Base-by-base conservation (phyloP, 2,797 vertebrate species). In the Scarus forsteni region DNA sequence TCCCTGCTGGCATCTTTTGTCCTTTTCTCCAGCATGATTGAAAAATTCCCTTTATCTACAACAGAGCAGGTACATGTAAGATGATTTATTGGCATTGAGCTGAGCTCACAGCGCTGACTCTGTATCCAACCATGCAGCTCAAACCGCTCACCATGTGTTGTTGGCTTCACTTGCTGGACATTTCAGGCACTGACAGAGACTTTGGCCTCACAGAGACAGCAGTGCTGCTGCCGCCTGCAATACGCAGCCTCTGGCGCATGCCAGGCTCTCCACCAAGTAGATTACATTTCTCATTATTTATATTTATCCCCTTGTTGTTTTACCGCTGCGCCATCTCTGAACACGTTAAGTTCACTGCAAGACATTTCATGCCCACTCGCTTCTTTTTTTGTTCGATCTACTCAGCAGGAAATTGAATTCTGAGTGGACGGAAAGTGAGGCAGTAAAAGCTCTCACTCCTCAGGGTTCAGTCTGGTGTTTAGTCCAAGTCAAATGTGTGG, bases 231-330 rank as follows among this genome's bases (percentile, higher is more conserved):
- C 78, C 14, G 52, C 60, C 70, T 75, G 73, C 74, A 78, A 60
- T 77, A 81, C 83, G 79, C 34, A 78, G 65, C 73, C 61, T 19
- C 46, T 39, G 13, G 9, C 1, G 60, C 66, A 76, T 80, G 84
- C 78, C 84, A 82, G 77, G 38, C 59, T 61, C 68, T 79, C 77
- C 57, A 39, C 74, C 60, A 63, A 69, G 76, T 57, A 51, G 36
- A 72, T 81, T 86, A 79, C 60, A 84, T 76, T 73, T 61, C 73
- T 74, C 44, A 16, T 71, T 75, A 70, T 79, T 87, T 77, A 74
- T 54, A 83, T 79, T 69, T 44, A 75, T 67, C 60, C 61, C 49
- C 69, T 51, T 70, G 60, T 66, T 70, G 66, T 45, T 42, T 1
- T 44, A 77, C 55, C 46, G 73, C 74, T 76, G 70, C 15, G 61